Conservation (phyloP, 1,140 invertebrate species). For the Heliothis subflexa region DNA sequence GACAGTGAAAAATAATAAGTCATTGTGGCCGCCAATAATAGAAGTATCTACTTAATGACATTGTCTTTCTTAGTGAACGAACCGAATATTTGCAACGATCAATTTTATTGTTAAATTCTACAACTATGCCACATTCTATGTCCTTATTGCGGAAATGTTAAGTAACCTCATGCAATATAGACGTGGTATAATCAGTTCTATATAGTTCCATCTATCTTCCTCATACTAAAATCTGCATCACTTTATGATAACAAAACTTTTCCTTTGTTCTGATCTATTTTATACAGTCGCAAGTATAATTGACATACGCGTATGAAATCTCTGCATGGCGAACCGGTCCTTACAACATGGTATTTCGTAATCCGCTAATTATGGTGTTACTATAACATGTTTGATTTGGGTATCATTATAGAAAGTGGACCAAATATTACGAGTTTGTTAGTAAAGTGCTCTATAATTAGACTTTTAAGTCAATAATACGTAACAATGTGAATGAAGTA, state of each 20-base stretch:
- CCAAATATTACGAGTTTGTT: neutral
- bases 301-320: neutral
- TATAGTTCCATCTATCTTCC: no score
- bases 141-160: no score
- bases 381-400: neutral
- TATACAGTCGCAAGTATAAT: neutral
- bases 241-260: no score
- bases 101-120: no score
- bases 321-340: neutral
- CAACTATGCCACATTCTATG: no score
- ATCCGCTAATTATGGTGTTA: conserved; percentile 10
- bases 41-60: conserved; percentile 53
- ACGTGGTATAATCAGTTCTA: no score
- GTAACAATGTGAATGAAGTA: no score
- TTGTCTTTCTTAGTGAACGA: conserved; percentile 46
- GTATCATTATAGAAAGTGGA: neutral
- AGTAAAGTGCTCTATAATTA: neutral
- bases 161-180: no score
- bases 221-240: no score
- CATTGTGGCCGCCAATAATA: conserved; percentile 69
- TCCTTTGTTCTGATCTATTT: no score
- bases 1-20: conserved; percentile 77
- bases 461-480: no score
- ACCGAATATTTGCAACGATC: neutral
- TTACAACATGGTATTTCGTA: neutral